phyloP scores from a whole-genome alignment of 2,888 invertebrate genomes.

The Listrodromus nycthemerus region DNA sequence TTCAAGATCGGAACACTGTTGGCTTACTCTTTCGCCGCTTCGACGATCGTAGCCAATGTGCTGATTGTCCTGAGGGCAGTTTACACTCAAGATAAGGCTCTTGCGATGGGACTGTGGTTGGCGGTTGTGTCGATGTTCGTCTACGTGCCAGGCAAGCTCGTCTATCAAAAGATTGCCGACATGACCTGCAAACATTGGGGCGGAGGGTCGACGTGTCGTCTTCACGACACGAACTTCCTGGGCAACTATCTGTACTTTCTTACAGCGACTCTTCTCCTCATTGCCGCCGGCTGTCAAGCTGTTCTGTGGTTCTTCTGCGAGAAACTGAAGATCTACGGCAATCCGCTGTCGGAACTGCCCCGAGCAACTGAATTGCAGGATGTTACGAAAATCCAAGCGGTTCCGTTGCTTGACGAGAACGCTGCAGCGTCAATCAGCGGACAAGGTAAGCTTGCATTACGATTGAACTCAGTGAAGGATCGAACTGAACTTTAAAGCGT shows the following conservation, averaged over 20 bases:
- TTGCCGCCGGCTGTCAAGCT: slow-evolving; percentile 84
- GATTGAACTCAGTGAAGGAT: neutral
- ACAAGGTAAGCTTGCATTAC: slow-evolving; percentile 51
- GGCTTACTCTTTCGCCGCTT: slow-evolving; percentile 83
- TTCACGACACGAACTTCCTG: slow-evolving; percentile 84
- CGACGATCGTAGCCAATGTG: slow-evolving; percentile 85
- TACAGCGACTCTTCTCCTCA: slow-evolving; percentile 83
- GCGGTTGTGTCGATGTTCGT: slow-evolving; percentile 86
- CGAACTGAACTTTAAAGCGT: too few relatives aligned
- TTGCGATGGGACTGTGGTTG: slow-evolving; percentile 87
- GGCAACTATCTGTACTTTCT: slow-evolving; percentile 85
- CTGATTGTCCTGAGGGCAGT: slow-evolving; percentile 86
- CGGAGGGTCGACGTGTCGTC: slow-evolving; percentile 82
- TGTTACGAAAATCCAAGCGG: slow-evolving; percentile 65
- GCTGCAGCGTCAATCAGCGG: slow-evolving; percentile 14
- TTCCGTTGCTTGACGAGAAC: slow-evolving; percentile 69
- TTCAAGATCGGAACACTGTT: slow-evolving; percentile 83
- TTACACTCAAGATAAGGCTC: slow-evolving; percentile 87
- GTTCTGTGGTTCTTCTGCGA: slow-evolving; percentile 84
- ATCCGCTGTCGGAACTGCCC: slow-evolving; percentile 59
- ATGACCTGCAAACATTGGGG: slow-evolving; percentile 85
- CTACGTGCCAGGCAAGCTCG: slow-evolving; percentile 88
- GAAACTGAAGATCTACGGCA: slow-evolving; percentile 82
- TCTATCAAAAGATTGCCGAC: slow-evolving; percentile 87
- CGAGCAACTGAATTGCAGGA: slow-evolving; percentile 71